A percentile compares a stretch with the other conserved stretches of the same genome.
Evolutionary conservation across 2,797 vertebrate species (phyloP).

Genomic region (Pangasius macronema): DNA sequence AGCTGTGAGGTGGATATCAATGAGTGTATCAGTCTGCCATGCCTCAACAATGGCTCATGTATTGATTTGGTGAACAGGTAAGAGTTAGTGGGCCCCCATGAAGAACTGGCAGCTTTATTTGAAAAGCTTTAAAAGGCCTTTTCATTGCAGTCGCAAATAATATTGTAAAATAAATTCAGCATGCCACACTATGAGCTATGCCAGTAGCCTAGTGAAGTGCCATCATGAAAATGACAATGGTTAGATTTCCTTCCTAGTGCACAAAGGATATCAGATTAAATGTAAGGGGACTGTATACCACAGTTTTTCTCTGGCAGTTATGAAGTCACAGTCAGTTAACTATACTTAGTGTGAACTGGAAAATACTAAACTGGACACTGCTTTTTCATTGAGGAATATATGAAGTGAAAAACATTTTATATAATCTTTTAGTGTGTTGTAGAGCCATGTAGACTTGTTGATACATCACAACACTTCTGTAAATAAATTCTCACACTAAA

Average conservation of each 20-base stretch:
- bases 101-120: background rate
- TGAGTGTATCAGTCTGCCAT: slow-evolving; percentile 87
- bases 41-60: slow-evolving; percentile 80
- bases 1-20: slow-evolving; percentile 86
- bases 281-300: background rate
- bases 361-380: background rate
- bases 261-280: background rate
- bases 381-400: background rate
- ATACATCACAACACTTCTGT: background rate
- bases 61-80: slow-evolving; percentile 85
- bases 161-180: background rate
- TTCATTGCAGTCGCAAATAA: background rate
- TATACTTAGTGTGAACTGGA: background rate
- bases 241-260: slow-evolving; percentile 1
- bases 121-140: background rate
- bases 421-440: background rate
- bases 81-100: slow-evolving; percentile 38
- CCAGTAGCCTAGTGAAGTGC: background rate
- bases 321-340: background rate
- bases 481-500: background rate
- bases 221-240: slow-evolving; percentile 3
- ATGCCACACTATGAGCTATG: background rate
- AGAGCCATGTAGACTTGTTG: background rate
- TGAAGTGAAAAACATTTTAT: background rate
- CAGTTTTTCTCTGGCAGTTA: background rate